Percentiles rank a stretch among this genome's conserved stretches.
phyloP scores from a whole-genome alignment of 2,888 invertebrate species.

The Cosmia pyralina region DNA sequence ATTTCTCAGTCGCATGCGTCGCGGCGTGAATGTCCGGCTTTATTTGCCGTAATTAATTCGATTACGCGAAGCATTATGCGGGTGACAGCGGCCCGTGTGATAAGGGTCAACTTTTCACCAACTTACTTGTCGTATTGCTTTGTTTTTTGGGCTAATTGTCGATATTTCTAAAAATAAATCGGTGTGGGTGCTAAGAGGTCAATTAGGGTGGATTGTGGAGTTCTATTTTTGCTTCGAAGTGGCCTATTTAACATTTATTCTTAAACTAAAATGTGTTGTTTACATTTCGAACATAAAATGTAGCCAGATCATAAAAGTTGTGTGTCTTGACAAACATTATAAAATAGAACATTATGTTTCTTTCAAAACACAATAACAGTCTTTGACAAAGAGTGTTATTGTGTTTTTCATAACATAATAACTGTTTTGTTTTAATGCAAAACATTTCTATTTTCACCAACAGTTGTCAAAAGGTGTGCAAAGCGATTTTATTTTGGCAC shows the following conservation, averaged over 20 bases:
- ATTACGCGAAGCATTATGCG: constrained; percentile 63
- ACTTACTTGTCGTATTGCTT: constrained; percentile 63
- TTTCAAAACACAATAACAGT: too few species aligned
- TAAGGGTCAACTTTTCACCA: constrained; percentile 74
- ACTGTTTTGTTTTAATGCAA: too few species aligned
- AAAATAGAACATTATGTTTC: neutral
- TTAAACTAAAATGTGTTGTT: neutral
- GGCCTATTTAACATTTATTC: constrained; percentile 18
- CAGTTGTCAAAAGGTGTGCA: too few species aligned
- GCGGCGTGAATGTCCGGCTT: constrained; percentile 49
- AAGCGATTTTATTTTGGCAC: constrained; percentile 5
- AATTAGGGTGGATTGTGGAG: constrained; percentile 15
- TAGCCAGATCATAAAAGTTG: too few species aligned
- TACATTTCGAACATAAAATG: neutral
- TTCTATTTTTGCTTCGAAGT: constrained; percentile 35
- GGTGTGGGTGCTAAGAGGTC: constrained; percentile 23
- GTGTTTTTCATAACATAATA: too few species aligned
- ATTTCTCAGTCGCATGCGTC: constrained; percentile 44
- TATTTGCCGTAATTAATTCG: constrained; percentile 66
- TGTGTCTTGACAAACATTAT: too few species aligned
- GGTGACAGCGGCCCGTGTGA: constrained; percentile 69
- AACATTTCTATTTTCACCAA: too few species aligned
- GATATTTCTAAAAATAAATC: constrained; percentile 53
- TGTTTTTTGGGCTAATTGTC: constrained; percentile 59
- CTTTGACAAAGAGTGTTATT: too few species aligned